phyloP scores from a whole-genome alignment of 1,140 invertebrate genomes.

The silkworm (Bombyx mori) region ASM3026992v2 NC_085124.1:9253501-9254000 shows the following conservation, averaged over 20 bases:
- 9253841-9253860: constrained; percentile 62
- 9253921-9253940: constrained; percentile 52
- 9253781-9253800: constrained; percentile 25
- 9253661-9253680: constrained; percentile 50
- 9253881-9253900: constrained; percentile 64
- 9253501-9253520: constrained; percentile 64
- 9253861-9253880: constrained; percentile 44
- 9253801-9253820: constrained; percentile 43
- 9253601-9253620: constrained; percentile 36
- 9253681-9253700: constrained; percentile 32
- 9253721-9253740: constrained; percentile 49
- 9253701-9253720: constrained; percentile 34
- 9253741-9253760: constrained; percentile 32
- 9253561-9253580: constrained; percentile 51
- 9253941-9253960: constrained; percentile 48
- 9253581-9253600: constrained; percentile 52
- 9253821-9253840: constrained; percentile 36
- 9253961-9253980: constrained; percentile 41
- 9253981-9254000: constrained; percentile 27
- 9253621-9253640: constrained; percentile 23
- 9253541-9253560: constrained; percentile 54
- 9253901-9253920: constrained; percentile 64
- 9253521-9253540: constrained; percentile 63
- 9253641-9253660: constrained; percentile 30
- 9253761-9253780: neutral